Percentiles rank a stretch among this genome's conserved stretches.
phyloP scores from a whole-genome alignment of 1,140 invertebrate genomes.

The Drosophila mojavensis region DNA sequence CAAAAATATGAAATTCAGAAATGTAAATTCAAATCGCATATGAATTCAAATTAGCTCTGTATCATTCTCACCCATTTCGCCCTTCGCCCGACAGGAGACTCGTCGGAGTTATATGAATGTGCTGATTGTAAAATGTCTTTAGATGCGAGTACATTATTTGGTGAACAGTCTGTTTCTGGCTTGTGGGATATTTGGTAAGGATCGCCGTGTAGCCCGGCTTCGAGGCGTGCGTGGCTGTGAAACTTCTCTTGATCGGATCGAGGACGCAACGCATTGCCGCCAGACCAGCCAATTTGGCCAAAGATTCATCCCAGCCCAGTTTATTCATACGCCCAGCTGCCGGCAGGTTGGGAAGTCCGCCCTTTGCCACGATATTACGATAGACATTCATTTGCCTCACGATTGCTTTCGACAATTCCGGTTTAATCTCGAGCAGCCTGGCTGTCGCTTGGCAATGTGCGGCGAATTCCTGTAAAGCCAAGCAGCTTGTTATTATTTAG shows the following conservation, averaged over 20 bases:
- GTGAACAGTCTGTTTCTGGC: not conserved
- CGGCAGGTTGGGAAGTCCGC: not conserved
- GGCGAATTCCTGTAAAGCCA: too few relatives aligned
- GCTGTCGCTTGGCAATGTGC: too few relatives aligned
- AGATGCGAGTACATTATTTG: slow-evolving; percentile 15
- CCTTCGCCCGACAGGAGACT: not conserved
- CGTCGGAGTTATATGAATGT: not conserved
- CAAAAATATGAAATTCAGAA: too few relatives aligned
- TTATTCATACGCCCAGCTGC: slow-evolving; percentile 20
- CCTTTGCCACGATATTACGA: slow-evolving; percentile 37
- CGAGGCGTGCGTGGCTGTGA: not conserved
- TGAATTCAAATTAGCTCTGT: too few relatives aligned
- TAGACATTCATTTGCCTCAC: slow-evolving; percentile 26
- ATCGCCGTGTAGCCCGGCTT: slow-evolving; percentile 17
- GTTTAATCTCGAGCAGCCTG: too few relatives aligned
- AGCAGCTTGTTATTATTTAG: too few relatives aligned
- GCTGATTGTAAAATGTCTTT: slow-evolving; percentile 23
- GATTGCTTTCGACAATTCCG: too few relatives aligned
- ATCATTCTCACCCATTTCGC: too few relatives aligned
- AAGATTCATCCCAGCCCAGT: slow-evolving; percentile 27
- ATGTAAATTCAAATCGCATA: too few relatives aligned
- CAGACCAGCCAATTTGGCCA: slow-evolving; percentile 22
- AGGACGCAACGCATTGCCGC: slow-evolving; percentile 12
- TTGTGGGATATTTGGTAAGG: not conserved
- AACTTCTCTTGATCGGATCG: not conserved